These are phyloP conservation scores for Halocynthia aurantium DNA, from an alignment of 23 tunicate species.

Conservation along the genomic window DNA sequence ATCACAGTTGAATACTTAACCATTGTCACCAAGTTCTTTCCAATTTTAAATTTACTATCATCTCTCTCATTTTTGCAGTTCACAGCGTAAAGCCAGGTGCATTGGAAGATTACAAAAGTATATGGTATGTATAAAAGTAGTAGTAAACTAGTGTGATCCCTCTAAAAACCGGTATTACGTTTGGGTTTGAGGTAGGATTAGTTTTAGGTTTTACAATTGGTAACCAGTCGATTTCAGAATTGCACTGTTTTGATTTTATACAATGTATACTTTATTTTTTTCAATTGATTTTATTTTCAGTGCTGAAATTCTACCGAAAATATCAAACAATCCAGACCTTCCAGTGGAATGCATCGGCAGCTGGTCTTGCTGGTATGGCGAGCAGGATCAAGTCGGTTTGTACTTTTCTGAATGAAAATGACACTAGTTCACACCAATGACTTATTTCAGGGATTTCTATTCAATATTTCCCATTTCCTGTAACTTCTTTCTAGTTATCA, in stretches of 20 bases:
- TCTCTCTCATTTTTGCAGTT: slow-evolving; percentile 34
- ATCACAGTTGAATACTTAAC: too few species aligned
- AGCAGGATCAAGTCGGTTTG: slow-evolving; percentile 88
- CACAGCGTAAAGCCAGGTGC: slow-evolving; percentile 86
- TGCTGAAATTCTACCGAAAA: slow-evolving; percentile 52
- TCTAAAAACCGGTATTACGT: background rate
- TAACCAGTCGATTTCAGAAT: too few species aligned
- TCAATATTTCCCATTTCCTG: too few species aligned
- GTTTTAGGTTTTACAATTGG: too few species aligned
- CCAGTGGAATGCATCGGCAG: slow-evolving; percentile 77
- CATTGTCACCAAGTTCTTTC: too few species aligned
- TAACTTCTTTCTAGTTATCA: background rate
- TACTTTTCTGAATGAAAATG: background rate
- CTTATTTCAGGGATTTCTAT: background rate
- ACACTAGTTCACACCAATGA: background rate
- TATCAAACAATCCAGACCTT: slow-evolving; percentile 41
- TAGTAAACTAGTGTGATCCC: background rate
- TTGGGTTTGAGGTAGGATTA: background rate
- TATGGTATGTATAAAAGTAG: slow-evolving; percentile 67
- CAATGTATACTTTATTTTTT: background rate
- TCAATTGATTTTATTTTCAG: slow-evolving; percentile 24
- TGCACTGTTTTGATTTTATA: too few species aligned
- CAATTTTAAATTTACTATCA: too few species aligned
- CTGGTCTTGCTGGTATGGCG: slow-evolving; percentile 95
- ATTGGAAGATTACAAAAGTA: slow-evolving; percentile 47